These are phyloP conservation scores for Vannuccia rotundouncinata DNA, from an alignment of 2,888 invertebrate species.

Conservation along the genomic window DNA sequence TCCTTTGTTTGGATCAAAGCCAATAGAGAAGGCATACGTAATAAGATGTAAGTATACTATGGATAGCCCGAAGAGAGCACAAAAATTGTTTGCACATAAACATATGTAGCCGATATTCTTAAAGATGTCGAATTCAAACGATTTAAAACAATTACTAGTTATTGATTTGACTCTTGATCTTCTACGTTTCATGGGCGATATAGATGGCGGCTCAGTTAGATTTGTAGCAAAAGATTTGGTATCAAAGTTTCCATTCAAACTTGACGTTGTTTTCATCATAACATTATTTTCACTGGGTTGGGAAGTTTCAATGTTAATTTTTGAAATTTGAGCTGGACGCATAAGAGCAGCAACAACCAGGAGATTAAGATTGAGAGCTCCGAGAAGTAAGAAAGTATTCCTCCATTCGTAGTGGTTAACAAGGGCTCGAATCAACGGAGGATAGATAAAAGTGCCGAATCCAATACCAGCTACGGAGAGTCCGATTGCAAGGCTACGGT, in stretches of 20 bases:
- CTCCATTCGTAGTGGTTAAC: background rate
- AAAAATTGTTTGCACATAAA: background rate
- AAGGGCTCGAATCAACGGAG: background rate
- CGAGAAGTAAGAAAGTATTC: background rate
- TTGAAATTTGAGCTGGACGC: background rate
- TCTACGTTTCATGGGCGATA: background rate
- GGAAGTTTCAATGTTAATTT: too few species aligned
- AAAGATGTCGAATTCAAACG: background rate
- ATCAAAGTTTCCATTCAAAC: too few species aligned
- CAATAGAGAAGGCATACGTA: background rate
- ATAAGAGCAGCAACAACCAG: background rate
- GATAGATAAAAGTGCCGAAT: slow-evolving; percentile 18
- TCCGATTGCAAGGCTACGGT: background rate
- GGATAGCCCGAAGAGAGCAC: background rate
- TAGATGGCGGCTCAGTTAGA: too few species aligned
- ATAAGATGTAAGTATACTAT: background rate
- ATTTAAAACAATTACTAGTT: too few species aligned
- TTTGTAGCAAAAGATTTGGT: too few species aligned
- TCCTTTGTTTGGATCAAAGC: background rate
- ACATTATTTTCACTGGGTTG: too few species aligned
- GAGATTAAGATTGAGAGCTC: background rate
- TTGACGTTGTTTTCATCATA: too few species aligned
- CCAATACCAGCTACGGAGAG: background rate
- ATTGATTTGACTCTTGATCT: too few species aligned
- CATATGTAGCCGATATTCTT: background rate